Base-by-base conservation (phyloP, 1,140 invertebrate genomes). In the Archivesica marissinica region DNA sequence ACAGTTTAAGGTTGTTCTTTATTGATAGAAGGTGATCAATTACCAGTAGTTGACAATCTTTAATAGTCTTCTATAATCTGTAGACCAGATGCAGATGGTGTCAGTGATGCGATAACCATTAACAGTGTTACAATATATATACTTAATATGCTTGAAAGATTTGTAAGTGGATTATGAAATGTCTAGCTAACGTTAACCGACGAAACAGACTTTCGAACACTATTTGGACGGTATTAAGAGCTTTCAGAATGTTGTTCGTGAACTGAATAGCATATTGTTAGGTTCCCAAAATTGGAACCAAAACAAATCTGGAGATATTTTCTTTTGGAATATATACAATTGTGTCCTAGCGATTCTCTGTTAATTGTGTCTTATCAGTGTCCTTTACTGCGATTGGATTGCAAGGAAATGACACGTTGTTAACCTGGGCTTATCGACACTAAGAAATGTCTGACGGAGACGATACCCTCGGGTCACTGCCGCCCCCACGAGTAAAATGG, bases 361-460 rank as follows among this genome's bases (percentile, higher is more conserved):
- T 20, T 50, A 20, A 11, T 20, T 50, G 11, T 50, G 20, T 50
- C 20, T 50, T 50, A 11, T 50, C 20, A 56, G 6, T 9, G 20
- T 7, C 20, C 28, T 17, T 56, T 56, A 11, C 20, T 23, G 28
- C 52, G 28, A 11, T 56, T 56, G 7, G 20, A 23, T 9, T 20
- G 3, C 6, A 11, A n/a, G 28, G 20, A 25, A 20, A 56, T 17
- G n/a, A 56, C 28, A 56, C 20, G 28, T 7, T 56, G 52, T 56
- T 56, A 6, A 23, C 52, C 28, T 9, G 20, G 25, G 9, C 28
- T 7, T 7, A 13, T 15, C 13, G 35, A 15, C 13, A 52, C 1
- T 25, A 74, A 28, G 56, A 59, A 20, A 82, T 82, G 80, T 25
- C 80, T 2, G 80, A 82, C 66, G 80, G 80, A 3, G 80, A 70